Evolutionary conservation across 37 sponge, comb jelly and placozoan genomes (phyloP), one percentile per base, ranked within the genome.

Genomic region (Spongilla lacustris): DNA sequence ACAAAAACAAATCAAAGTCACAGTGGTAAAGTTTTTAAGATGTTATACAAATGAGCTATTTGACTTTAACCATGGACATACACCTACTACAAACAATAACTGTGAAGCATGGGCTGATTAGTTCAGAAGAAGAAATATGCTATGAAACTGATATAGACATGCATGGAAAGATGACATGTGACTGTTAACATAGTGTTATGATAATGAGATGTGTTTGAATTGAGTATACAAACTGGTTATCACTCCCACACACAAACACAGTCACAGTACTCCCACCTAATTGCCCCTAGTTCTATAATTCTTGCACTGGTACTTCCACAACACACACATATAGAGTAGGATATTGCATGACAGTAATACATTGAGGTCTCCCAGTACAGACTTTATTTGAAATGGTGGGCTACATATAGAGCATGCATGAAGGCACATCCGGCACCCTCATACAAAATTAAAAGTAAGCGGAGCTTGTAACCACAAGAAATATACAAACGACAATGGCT

Each of bases 51-150:
- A 58, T 58, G 58, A 58, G 58, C 58, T 58, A 58, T 58, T 58
- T 58, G 58, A 58, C 58, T 58, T 58, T 58, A 58, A 58, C 4
- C 58, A 58, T 58, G 58, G 58, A 58, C 58, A 58, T 58, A 58
- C 58, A 58, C 58, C 58, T 58, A 58, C 19, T 58, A 58, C 58
- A 58, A 58, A 58, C 19, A 17, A 58, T 58, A 58, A 58, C 58
- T 58, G 58, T 58, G 58, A 58, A 58, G 58, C 58, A 19, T 58
- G 58, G 58, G 11, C 58, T 58, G 58, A 10, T 19, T 58, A 14
- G 58, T 58, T 58, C 58, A 58, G 58, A 58, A 58, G 58, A 58
- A 58, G 58, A 58, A 58, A 58, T 58, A 58, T 58, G 58, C 58
- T 58, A 58, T 58, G 12, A 58, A 58, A 58, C 58, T 58, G 58